phyloP scores from a whole-genome alignment of 2,888 invertebrate species.

The Rotaria sp. region DNA sequence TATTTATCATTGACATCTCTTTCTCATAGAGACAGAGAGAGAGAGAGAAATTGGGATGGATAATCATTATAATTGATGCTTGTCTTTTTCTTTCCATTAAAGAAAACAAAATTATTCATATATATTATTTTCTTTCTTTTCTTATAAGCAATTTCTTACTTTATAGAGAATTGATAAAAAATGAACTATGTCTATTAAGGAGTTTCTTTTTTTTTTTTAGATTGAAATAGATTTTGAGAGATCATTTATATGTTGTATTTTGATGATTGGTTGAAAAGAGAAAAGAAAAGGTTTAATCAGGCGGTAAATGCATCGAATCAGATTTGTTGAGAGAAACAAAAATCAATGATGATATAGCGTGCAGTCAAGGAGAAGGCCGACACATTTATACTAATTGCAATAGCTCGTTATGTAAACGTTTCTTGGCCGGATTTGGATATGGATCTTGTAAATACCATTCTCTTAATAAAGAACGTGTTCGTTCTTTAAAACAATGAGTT shows the following conservation, averaged over 20 bases:
- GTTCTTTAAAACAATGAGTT: constrained; percentile 86
- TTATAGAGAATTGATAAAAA: neutral
- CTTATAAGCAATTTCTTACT: neutral
- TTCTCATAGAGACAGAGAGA: neutral
- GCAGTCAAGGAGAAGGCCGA: neutral
- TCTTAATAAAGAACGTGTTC: constrained; percentile 81
- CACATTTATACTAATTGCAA: constrained; percentile 8
- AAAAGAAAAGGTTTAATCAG: constrained; percentile 1
- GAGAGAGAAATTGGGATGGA: neutral
- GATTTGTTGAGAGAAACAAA: neutral
- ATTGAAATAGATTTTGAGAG: neutral
- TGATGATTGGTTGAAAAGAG: neutral
- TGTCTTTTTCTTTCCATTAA: neutral
- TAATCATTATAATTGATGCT: neutral
- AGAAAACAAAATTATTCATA: neutral
- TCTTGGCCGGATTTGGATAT: constrained; percentile 88
- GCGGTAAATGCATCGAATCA: constrained; percentile 11
- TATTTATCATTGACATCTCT: neutral
- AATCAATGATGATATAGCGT: neutral
- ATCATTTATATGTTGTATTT: neutral
- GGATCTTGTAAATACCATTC: constrained; percentile 98
- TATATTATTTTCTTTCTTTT: neutral
- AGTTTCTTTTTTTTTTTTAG: too few species aligned
- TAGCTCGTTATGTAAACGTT: constrained; percentile 59
- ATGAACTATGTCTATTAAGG: too few species aligned